Percentiles rank a stretch among this genome's conserved stretches.
These are phyloP conservation scores for Drosophila nasuta DNA, from an alignment of 1,140 invertebrate species.

Conservation along the genomic window DNA sequence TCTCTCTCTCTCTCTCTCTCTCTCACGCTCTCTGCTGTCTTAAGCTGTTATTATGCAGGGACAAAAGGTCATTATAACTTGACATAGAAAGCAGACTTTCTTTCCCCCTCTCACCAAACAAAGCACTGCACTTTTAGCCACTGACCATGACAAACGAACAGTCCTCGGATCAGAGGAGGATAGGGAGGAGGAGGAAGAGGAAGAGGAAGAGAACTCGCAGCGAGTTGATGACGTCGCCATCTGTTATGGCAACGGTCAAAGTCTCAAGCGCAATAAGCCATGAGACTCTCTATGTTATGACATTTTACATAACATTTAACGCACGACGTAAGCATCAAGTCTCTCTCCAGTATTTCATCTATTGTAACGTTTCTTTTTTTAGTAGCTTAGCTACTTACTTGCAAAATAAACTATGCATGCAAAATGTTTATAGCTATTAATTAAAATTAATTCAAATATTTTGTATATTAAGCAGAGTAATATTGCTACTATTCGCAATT, in stretches of 20 bases:
- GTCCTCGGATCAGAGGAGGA: not conserved
- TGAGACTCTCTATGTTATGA: constrained; percentile 1
- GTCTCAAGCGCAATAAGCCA: constrained; percentile 7
- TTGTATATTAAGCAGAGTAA: too few species aligned
- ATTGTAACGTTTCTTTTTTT: too few species aligned
- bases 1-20: not conserved
- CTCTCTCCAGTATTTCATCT: too few species aligned
- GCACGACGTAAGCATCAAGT: constrained; percentile 1
- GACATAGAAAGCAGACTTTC: constrained; percentile 26
- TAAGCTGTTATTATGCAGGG: constrained; percentile 22
- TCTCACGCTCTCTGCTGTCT: not conserved
- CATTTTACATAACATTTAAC: constrained; percentile 21
- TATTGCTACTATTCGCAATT: too few species aligned
- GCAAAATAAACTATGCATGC: too few species aligned
- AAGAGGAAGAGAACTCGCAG: not conserved
- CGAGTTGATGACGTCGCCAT: constrained; percentile 8
- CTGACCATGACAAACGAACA: not conserved
- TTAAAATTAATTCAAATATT: too few species aligned
- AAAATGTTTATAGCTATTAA: too few species aligned
- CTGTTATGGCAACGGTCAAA: constrained; percentile 13
- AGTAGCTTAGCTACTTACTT: too few species aligned
- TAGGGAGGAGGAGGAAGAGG: not conserved
- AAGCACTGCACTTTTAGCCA: constrained; percentile 21
- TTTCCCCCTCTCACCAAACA: not conserved
- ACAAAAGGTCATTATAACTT: constrained; percentile 69